Conservation (phyloP, 2,113 vertebrate species). For the Cyphomyrus plagiostoma region DNA sequence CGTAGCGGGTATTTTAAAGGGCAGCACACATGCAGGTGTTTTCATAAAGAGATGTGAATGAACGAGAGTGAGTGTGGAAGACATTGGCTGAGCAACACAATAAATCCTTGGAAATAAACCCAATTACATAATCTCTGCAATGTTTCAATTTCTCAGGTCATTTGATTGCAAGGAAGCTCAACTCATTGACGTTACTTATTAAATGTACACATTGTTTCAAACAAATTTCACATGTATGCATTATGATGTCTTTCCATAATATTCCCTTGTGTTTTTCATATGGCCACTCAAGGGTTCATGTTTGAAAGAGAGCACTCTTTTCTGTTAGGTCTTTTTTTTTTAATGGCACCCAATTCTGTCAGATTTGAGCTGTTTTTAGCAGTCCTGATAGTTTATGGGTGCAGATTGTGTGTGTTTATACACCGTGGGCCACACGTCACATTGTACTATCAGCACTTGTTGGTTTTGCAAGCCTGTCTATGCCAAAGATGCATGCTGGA, state of each 20-base stretch:
- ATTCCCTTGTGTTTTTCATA: neutral
- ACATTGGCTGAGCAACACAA: neutral
- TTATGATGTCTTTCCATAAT: neutral
- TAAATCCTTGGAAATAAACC: constrained; percentile 15
- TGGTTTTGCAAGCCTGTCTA: neutral
- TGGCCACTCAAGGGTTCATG: neutral
- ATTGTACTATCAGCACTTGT: neutral
- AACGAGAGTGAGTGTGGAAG: neutral
- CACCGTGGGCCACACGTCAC: neutral
- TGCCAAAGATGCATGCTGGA: neutral
- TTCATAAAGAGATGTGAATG: neutral
- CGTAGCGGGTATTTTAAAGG: neutral
- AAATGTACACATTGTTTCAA: neutral
- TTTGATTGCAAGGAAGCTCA: neutral
- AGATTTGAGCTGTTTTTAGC: neutral
- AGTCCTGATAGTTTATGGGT: neutral
- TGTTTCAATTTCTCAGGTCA: constrained; percentile 9
- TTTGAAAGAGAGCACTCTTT: neutral
- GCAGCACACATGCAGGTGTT: neutral
- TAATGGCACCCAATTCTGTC: neutral
- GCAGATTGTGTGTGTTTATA: neutral
- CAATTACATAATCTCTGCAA: neutral
- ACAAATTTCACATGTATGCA: neutral
- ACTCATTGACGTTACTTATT: neutral
- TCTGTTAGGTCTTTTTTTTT: neutral